These are phyloP conservation scores for Sylvietta virens DNA, from an alignment of 2,113 vertebrate genomes.

Conservation along the genomic window DNA sequence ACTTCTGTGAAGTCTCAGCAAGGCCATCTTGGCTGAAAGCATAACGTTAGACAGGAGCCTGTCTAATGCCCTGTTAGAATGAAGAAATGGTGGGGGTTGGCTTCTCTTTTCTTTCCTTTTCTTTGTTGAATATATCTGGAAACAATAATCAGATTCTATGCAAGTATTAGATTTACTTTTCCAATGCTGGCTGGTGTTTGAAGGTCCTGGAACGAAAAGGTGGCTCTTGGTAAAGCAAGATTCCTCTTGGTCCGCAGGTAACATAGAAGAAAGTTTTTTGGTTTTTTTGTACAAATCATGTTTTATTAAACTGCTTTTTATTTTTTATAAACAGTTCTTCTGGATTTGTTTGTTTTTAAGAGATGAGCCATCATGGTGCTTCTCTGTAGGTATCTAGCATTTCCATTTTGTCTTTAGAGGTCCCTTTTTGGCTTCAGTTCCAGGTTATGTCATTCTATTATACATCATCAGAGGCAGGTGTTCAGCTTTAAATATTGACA, in stretches of 20 bases:
- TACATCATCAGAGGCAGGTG: conserved; percentile 78
- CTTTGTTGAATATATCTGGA: conserved; percentile 34
- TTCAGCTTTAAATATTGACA: conserved; percentile 75
- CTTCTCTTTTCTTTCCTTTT: conserved; percentile 16
- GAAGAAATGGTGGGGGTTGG: conserved; percentile 53
- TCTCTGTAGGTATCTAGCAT: conserved; percentile 56
- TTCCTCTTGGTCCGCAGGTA: conserved; percentile 70
- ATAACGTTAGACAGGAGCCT: conserved; percentile 53
- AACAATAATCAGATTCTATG: conserved; percentile 48
- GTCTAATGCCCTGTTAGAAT: conserved; percentile 65
- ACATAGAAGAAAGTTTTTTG: conserved; percentile 65
- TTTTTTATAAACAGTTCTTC: conserved; percentile 77
- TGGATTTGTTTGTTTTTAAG: conserved; percentile 59
- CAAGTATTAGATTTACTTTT: conserved; percentile 32
- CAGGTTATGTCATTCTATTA: conserved; percentile 64
- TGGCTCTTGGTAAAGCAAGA: conserved; percentile 62
- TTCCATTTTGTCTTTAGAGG: conserved; percentile 67
- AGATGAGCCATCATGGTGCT: conserved; percentile 72
- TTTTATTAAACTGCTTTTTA: conserved; percentile 61
- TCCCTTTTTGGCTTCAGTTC: conserved; percentile 71
- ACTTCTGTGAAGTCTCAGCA: conserved; percentile 76
- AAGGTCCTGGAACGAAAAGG: conserved; percentile 62
- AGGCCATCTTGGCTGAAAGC: conserved; percentile 75
- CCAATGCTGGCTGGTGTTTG: conserved; percentile 62
- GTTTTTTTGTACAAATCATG: conserved; percentile 49